These are phyloP conservation scores for Hippocampus comes DNA, from an alignment of 2,113 vertebrate species.

Conservation along the genomic window DNA sequence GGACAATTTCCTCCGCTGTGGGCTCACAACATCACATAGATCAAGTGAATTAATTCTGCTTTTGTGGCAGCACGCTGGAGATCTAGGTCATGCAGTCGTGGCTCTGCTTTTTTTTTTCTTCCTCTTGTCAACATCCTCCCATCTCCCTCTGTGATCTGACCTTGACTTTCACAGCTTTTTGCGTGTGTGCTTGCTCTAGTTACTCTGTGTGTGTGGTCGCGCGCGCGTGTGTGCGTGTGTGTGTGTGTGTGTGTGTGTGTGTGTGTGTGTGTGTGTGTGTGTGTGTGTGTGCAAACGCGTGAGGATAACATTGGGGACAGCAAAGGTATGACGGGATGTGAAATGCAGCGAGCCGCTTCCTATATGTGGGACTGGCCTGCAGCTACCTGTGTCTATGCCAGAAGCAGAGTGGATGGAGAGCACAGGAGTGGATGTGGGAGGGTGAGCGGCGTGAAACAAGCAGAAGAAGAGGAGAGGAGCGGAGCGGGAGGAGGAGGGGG, in stretches of 20 bases:
- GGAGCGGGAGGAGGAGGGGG: slow-evolving; percentile 25
- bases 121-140: slow-evolving; percentile 47
- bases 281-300: neutral
- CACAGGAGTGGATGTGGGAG: slow-evolving; percentile 52
- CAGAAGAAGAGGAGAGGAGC: slow-evolving; percentile 37
- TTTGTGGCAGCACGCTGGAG: slow-evolving; percentile 58
- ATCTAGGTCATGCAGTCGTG: slow-evolving; percentile 67
- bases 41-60: slow-evolving; percentile 71
- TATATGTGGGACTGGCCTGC: slow-evolving; percentile 62
- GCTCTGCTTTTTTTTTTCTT: slow-evolving; percentile 1
- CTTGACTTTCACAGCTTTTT: slow-evolving; percentile 69
- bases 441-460: slow-evolving; percentile 44
- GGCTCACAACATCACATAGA: slow-evolving; percentile 65
- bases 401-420: slow-evolving; percentile 35
- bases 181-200: slow-evolving; percentile 5
- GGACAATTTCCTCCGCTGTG: slow-evolving; percentile 62
- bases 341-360: slow-evolving; percentile 45
- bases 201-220: neutral
- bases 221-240: neutral
- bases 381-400: slow-evolving; percentile 58
- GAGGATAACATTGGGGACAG: slow-evolving; percentile 8
- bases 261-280: no score
- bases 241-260: neutral
- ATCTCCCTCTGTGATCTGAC: slow-evolving; percentile 56
- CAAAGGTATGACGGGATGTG: slow-evolving; percentile 29